Base-by-base conservation (phyloP, 2,888 invertebrate genomes). In the Dicranocentrus wangi region DNA sequence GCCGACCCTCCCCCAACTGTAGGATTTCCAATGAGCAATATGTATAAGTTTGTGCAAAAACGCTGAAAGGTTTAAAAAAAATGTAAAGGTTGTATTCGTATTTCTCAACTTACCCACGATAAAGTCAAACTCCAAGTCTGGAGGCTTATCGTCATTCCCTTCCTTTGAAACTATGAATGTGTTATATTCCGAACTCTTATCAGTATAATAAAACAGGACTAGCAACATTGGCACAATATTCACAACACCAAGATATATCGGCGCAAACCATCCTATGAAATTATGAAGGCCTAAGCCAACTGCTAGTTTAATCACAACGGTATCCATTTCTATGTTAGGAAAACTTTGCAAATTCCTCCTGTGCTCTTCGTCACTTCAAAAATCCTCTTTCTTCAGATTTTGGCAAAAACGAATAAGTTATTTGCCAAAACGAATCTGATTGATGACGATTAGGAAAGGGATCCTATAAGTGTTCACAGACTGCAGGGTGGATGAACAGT, bases 221-320 rank as follows among this genome's bases (percentile, higher is more conserved):
- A 82, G 55, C 13, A 82, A 61, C 25, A 80, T 27, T n/a, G 82
- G 80, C 21, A 82, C 32, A 5, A 79, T 63, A 19, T 79, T 79
- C 5, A 55, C 23, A 1, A 76, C 58, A 2, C 82, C 82, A 13
- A 79, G 25, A 17, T 71, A 73, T 10, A 82, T 17, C 3, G 82
- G 80, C 0, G 70, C 51, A 55, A 82, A 80, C n/a, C 42, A 42
- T 43, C 79, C 79, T 39, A 82, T 69, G 13, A 10, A 28, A 15
- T 73, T 7, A 23, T 73, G 78, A 17, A 82, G 42, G 5, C 82
- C 82, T 21, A 82, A 17, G 10, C 82, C 82, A 7, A 75, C 53
- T 0, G 69, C 53, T 23, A 82, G 55, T 42, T 82, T 73, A 0
- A 79, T 73, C 13, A 82, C 43, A n/a, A 82, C 28, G 17, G 73